A percentile compares a stretch with the other conserved stretches of the same genome.
Conservation (phyloP, 2,888 invertebrate genomes). For the Dendrolimus pini region DNA sequence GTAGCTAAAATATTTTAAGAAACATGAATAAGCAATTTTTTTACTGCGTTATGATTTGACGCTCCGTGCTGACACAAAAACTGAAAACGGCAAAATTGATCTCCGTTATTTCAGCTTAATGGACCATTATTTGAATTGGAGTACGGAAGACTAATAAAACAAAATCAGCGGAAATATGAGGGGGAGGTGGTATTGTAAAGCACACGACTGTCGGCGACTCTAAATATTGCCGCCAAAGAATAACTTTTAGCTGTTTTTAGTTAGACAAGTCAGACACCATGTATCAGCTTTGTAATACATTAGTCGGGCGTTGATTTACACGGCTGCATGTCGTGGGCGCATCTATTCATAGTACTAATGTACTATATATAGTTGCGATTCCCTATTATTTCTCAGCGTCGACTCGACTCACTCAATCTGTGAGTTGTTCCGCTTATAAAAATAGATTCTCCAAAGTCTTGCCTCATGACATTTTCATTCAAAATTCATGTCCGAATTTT, state of each 20-base stretch:
- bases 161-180: no score
- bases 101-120: no score
- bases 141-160: no score
- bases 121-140: no score
- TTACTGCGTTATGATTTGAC: no score
- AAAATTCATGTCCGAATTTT: neutral
- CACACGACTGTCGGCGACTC: neutral
- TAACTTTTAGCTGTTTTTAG: constrained; percentile 35
- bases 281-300: constrained; percentile 65
- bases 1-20: no score
- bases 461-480: constrained; percentile 1
- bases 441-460: constrained; percentile 21
- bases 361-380: constrained; percentile 72
- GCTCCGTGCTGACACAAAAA: no score
- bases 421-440: constrained; percentile 46
- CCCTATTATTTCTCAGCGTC: constrained; percentile 58
- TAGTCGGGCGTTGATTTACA: constrained; percentile 70
- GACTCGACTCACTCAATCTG: constrained; percentile 51
- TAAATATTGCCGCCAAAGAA: constrained; percentile 16
- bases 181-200: no score
- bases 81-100: no score
- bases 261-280: constrained; percentile 33
- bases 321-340: constrained; percentile 59
- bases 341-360: constrained; percentile 71
- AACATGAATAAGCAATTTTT: no score